Conservation (phyloP, 2,888 invertebrate species). For the Calameuta pallipes region DNA sequence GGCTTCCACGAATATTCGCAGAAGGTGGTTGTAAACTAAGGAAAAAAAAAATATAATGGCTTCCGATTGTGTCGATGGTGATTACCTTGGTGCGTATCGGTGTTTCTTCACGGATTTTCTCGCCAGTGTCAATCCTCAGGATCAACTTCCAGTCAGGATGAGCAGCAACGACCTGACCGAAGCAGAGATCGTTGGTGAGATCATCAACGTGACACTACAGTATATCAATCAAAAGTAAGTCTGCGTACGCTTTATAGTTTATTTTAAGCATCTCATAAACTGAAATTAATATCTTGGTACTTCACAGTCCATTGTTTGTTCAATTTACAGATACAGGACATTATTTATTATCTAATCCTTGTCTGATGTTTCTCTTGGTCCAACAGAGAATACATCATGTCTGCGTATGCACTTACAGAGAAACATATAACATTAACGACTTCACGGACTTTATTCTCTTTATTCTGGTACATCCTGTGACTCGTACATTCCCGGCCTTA, state of each 20-base stretch:
- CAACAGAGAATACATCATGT: background rate
- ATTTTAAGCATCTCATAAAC: background rate
- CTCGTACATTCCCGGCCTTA: background rate
- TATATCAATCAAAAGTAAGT: slow-evolving; percentile 83
- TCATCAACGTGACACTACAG: slow-evolving; percentile 81
- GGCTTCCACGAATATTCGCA: background rate
- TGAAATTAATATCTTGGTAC: background rate
- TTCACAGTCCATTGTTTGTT: background rate
- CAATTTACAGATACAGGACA: background rate
- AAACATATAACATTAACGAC: background rate
- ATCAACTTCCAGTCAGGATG: slow-evolving; percentile 80
- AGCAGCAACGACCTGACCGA: slow-evolving; percentile 77
- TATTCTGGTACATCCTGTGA: background rate
- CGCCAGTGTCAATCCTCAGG: slow-evolving; percentile 75
- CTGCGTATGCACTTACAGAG: background rate
- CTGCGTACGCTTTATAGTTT: background rate
- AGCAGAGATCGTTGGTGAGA: slow-evolving; percentile 78
- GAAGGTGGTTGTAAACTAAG: background rate
- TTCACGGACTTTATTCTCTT: background rate
- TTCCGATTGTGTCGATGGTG: slow-evolving; percentile 67
- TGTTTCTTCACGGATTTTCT: slow-evolving; percentile 80
- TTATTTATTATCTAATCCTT: too few relatives aligned
- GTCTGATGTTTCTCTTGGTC: too few relatives aligned
- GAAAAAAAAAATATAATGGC: slow-evolving; percentile 39
- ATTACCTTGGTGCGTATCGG: slow-evolving; percentile 77